These are phyloP conservation scores for Charanyca ferruginea DNA, from an alignment of 2,888 invertebrate species.

Conservation along the genomic window DNA sequence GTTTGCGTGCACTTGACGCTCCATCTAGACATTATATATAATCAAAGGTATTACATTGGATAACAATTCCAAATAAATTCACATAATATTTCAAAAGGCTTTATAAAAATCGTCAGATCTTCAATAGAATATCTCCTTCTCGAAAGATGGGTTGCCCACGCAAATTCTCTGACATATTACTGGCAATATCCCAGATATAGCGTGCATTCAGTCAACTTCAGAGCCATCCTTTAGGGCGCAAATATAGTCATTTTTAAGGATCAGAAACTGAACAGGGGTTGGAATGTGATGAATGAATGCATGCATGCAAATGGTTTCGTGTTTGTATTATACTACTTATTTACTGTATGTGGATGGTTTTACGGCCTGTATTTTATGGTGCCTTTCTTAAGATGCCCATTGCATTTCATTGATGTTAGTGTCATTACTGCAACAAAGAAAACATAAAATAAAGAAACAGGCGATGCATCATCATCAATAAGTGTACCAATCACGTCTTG, in stretches of 20 bases:
- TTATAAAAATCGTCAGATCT: constrained; percentile 40
- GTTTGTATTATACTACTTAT: neutral
- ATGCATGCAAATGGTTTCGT: constrained; percentile 36
- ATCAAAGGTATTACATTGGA: no score
- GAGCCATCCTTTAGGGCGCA: constrained; percentile 49
- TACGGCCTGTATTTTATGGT: neutral
- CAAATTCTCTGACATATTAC: constrained; percentile 85
- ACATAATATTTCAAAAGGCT: constrained; percentile 11
- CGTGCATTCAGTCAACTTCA: constrained; percentile 65
- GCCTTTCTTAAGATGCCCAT: neutral
- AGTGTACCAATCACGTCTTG: no score
- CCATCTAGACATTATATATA: no score
- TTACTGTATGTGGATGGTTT: constrained; percentile 5
- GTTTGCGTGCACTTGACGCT: no score
- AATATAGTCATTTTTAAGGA: constrained; percentile 59
- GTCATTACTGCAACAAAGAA: no score
- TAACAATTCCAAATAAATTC: constrained; percentile 6
- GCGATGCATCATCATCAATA: no score
- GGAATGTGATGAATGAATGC: constrained; percentile 18
- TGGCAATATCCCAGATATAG: constrained; percentile 80
- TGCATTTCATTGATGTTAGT: no score
- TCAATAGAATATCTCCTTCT: constrained; percentile 60
- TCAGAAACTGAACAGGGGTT: constrained; percentile 50
- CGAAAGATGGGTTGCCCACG: constrained; percentile 65
- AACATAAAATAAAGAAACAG: no score